Evolutionary conservation across 2,113 vertebrate species (phyloP).

Genomic region (Pomatostomus ruficeps): DNA sequence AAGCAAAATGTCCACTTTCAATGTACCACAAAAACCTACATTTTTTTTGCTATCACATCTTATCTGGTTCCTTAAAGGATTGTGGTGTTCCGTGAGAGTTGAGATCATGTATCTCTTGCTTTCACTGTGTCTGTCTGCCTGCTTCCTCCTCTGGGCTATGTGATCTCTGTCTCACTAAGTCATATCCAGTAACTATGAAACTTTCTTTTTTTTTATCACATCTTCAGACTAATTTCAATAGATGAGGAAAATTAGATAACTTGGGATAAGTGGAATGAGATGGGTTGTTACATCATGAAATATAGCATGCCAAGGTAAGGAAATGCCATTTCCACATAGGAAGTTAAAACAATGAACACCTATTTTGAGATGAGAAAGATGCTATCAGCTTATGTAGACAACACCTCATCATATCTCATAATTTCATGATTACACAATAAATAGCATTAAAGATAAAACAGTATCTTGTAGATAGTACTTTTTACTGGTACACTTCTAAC

Average conservation of each 20-base stretch:
- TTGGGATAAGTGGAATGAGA: background rate
- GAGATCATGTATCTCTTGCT: accelerated
- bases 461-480: background rate
- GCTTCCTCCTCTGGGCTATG: accelerated
- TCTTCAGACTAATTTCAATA: background rate
- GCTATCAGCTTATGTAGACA: background rate
- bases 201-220: background rate
- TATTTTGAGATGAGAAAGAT: conserved; percentile 51
- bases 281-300: background rate
- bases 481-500: background rate
- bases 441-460: background rate
- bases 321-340: conserved; percentile 12
- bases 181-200: background rate
- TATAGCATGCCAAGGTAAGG: background rate
- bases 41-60: too few relatives aligned
- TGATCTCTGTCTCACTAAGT: background rate
- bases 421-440: conserved; percentile 10
- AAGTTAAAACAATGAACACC: conserved; percentile 32
- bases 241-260: background rate
- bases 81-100: background rate
- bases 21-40: background rate
- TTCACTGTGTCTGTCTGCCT: background rate
- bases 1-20: background rate
- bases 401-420: background rate
- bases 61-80: background rate